A percentile compares a stretch with the other conserved stretches of the same genome.
These are phyloP conservation scores for Watsonalla binaria DNA, from an alignment of 2,888 invertebrate genomes.

Conservation along the genomic window DNA sequence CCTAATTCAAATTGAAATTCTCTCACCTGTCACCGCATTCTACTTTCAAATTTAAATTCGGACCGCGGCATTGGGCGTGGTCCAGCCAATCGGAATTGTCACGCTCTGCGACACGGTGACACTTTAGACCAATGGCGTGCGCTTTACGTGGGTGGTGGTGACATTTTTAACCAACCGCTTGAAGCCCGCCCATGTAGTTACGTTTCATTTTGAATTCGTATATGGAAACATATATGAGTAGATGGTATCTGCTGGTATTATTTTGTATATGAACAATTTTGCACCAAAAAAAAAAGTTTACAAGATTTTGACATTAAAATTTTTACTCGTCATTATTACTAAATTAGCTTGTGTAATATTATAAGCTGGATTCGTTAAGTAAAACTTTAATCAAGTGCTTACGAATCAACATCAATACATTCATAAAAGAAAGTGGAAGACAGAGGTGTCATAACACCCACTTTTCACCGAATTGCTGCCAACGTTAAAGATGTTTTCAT, in stretches of 20 bases:
- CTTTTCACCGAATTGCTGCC: too few relatives aligned
- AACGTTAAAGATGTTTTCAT: too few relatives aligned
- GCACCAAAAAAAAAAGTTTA: too few relatives aligned
- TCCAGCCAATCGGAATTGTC: conserved; percentile 61
- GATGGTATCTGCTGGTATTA: too few relatives aligned
- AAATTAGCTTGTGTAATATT: too few relatives aligned
- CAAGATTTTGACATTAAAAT: too few relatives aligned
- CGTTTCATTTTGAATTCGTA: not conserved
- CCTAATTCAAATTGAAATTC: not conserved
- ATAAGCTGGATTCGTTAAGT: too few relatives aligned
- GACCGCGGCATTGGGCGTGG: conserved; percentile 47
- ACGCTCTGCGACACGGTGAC: conserved; percentile 71
- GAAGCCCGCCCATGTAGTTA: conserved; percentile 47
- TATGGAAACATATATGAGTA: not conserved
- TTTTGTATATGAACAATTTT: too few relatives aligned
- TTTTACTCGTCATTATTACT: too few relatives aligned
- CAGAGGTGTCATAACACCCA: not conserved
- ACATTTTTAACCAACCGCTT: conserved; percentile 60
- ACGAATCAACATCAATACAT: too few relatives aligned
- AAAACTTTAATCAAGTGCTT: too few relatives aligned
- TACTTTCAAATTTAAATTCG: conserved; percentile 19
- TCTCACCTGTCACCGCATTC: conserved; percentile 12
- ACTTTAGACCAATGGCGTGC: conserved; percentile 59
- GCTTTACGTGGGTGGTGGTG: conserved; percentile 49
- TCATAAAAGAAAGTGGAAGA: not conserved